Base-by-base conservation (phyloP, 2,113 vertebrate genomes). In the Larimichthys polyactis region DNA sequence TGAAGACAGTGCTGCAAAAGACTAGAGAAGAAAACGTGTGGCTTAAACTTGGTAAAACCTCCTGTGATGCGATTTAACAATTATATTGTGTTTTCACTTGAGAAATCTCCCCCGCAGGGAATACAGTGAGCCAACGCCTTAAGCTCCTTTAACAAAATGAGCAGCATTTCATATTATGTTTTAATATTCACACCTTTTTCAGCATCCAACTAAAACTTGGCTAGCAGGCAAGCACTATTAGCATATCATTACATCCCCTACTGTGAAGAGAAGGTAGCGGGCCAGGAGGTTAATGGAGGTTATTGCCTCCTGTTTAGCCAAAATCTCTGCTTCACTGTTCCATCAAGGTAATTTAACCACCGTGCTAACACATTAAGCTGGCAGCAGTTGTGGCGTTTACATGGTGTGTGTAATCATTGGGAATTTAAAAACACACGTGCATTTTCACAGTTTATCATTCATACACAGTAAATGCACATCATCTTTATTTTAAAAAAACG, bases 241-340 rank as follows among this genome's bases (percentile, higher is more conserved):
- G 75, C 79, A 87, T 85, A 85, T 83, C 78, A 79, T 87, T 75
- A 89, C 74, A 79, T 32, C 57, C 54, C 82, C 63, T 12, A 5
- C 82, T 72, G 78, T 70, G 71, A 71, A 60, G 32, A 66, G 70
- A 75, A 27, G 74, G 66, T 49, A 59, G 69, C n/a, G 5, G 60
- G 76, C 43, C 66, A 70, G 60, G 58, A 76, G 83, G 81, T 75
- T 89, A 83, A 82, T 79, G 36, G 36, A 40, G 36, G 36, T 40
- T 40, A 60, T 16, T 57, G 43, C 54, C 66, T 75, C 59, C 57
- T 46, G 57, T 80, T 87, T 49, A 78, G 65, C 62, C 57, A 32
- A 69, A 62, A 85, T 70, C 79, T 75, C 40, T 24, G 32, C 65
- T 59, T 3, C 27, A 54, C 17, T 55, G 24, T 66, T 70, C 27